Evolutionary conservation across 2,113 vertebrate genomes (phyloP).

Genomic region (Oryctolagus cuniculus): DNA sequence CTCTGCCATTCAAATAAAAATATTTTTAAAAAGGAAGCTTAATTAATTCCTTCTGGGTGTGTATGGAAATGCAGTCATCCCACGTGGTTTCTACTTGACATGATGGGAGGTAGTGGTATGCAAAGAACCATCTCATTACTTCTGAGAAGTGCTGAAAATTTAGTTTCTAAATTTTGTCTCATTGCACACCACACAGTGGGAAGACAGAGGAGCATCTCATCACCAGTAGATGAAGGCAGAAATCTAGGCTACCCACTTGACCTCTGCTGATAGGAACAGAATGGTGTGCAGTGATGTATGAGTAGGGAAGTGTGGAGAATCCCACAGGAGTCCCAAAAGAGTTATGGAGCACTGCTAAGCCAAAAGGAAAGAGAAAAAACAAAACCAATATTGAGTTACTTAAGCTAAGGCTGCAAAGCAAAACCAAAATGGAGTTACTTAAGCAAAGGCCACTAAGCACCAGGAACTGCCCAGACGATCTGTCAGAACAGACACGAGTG

Average conservation of each 20-base stretch:
- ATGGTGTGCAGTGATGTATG: not conserved
- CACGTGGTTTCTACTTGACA: not conserved
- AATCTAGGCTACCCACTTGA: not conserved
- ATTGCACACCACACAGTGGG: not conserved
- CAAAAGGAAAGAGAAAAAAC: no score
- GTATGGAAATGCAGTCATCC: not conserved
- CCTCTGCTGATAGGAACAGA: not conserved
- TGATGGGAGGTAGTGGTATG: not conserved
- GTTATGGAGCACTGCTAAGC: no score
- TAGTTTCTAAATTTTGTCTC: not conserved
- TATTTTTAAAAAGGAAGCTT: not conserved
- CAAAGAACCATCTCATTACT: not conserved
- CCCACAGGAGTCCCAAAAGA: no score
- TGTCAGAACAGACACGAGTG: no score
- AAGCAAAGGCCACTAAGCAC: no score
- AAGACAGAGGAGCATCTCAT: not conserved
- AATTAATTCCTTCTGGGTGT: not conserved
- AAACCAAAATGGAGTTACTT: no score
- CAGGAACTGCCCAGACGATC: no score
- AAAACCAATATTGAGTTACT: no score
- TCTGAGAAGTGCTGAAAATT: conserved; percentile 25
- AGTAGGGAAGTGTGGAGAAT: not conserved
- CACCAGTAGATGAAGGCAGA: not conserved
- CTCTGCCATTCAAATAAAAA: no score
- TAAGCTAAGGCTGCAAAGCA: no score